Conservation (phyloP, 1,140 invertebrate species). For the Drosophila triauraria region DNA sequence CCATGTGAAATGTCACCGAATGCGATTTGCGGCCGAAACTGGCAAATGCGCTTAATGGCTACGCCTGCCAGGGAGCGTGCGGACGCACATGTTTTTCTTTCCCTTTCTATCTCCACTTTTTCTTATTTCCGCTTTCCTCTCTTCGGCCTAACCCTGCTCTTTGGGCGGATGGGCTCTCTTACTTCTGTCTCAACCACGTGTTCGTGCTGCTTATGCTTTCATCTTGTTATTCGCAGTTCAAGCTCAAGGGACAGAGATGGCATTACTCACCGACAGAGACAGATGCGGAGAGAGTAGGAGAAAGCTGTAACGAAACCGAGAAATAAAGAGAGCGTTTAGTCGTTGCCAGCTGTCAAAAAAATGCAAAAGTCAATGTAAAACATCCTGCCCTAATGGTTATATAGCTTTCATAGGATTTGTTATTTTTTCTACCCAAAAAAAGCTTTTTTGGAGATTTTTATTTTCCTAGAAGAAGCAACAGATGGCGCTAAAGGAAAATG, state of each 20-base stretch:
- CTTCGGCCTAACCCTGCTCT: slow-evolving; percentile 9
- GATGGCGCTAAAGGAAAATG: slow-evolving; percentile 27
- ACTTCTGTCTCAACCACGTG: slow-evolving; percentile 52
- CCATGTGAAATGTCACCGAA: slow-evolving; percentile 29
- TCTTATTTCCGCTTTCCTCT: background rate
- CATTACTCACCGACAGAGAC: background rate
- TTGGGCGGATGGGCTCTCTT: slow-evolving; percentile 38
- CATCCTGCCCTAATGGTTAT: background rate
- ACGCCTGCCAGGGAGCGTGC: background rate
- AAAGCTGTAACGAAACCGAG: background rate
- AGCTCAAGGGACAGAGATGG: slow-evolving; percentile 16
- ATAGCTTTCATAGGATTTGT: slow-evolving; percentile 13
- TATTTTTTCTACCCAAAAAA: background rate
- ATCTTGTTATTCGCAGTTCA: slow-evolving; percentile 67
- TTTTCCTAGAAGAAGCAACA: slow-evolving; percentile 6
- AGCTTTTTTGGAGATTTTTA: slow-evolving; percentile 53
- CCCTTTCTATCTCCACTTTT: slow-evolving; percentile 8
- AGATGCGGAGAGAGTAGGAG: background rate
- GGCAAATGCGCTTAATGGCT: slow-evolving; percentile 19
- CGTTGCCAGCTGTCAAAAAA: slow-evolving; percentile 7
- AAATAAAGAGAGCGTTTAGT: slow-evolving; percentile 6
- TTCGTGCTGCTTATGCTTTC: slow-evolving; percentile 63
- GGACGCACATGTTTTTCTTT: slow-evolving; percentile 32
- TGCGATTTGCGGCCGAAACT: slow-evolving; percentile 33
- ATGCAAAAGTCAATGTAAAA: slow-evolving; percentile 9